phyloP scores from a whole-genome alignment of 92 coral and sea anemone genomes.

The Chrysogorgia sp. region DNA sequence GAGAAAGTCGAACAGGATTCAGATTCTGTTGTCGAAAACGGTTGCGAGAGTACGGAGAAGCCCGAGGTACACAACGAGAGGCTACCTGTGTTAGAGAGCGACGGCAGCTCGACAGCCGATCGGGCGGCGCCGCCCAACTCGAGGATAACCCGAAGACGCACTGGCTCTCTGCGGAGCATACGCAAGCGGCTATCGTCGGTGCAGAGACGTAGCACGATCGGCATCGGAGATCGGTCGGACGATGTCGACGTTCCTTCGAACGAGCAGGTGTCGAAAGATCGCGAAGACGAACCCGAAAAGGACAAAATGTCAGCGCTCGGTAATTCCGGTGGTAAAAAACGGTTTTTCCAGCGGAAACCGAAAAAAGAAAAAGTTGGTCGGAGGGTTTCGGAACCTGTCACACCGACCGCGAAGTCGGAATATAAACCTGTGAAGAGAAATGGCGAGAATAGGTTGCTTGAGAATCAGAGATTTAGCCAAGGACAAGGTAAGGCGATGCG shows the following conservation, averaged over 20 bases:
- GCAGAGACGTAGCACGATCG: slow-evolving; percentile 45
- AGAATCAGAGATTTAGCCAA: not conserved
- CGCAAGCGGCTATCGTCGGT: slow-evolving; percentile 38
- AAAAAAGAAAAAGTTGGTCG: slow-evolving; percentile 26
- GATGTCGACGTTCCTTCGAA: slow-evolving; percentile 14
- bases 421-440: slow-evolving; percentile 15
- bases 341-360: slow-evolving; percentile 40
- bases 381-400: slow-evolving; percentile 19
- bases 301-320: slow-evolving; percentile 13
- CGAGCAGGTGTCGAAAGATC: slow-evolving; percentile 11
- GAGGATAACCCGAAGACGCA: slow-evolving; percentile 44
- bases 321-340: slow-evolving; percentile 1
- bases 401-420: slow-evolving; percentile 5
- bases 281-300: slow-evolving; percentile 18
- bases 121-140: not conserved
- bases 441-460: slow-evolving; percentile 13
- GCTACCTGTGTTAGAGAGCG: slow-evolving; percentile 9
- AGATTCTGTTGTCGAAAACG: slow-evolving; percentile 16
- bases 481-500: slow-evolving; percentile 3
- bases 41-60: slow-evolving; percentile 9
- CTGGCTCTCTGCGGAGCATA: slow-evolving; percentile 35
- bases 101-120: slow-evolving; percentile 12
- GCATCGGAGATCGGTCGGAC: slow-evolving; percentile 26
- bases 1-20: slow-evolving; percentile 19
- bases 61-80: slow-evolving; percentile 16